Percentiles rank a stretch among this genome's conserved stretches.
Evolutionary conservation across 2,888 invertebrate genomes (phyloP).

Genomic region (Digitonthophagus gazella): DNA sequence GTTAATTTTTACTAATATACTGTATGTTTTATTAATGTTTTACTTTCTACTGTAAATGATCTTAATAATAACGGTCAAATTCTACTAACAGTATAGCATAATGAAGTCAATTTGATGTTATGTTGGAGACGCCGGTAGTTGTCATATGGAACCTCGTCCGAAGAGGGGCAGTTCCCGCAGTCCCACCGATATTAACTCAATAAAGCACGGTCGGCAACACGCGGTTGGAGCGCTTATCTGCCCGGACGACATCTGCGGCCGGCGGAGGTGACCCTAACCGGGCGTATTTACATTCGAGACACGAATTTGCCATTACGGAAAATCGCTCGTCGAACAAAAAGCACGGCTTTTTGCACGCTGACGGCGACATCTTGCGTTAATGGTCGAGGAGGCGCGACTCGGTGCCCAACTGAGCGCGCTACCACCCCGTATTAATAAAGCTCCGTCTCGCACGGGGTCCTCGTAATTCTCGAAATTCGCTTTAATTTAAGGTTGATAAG

Average conservation of each 20-base stretch:
- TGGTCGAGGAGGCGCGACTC: background rate
- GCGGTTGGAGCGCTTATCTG: background rate
- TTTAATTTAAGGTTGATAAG: slow-evolving; percentile 26
- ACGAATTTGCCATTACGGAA: slow-evolving; percentile 26
- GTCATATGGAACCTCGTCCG: background rate
- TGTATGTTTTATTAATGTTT: too few species aligned
- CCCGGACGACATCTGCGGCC: background rate
- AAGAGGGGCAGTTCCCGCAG: background rate
- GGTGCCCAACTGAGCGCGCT: background rate
- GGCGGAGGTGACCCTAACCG: background rate
- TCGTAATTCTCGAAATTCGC: slow-evolving; percentile 25
- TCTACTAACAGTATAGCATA: too few species aligned
- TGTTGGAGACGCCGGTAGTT: background rate
- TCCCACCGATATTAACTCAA: background rate
- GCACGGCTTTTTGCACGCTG: background rate
- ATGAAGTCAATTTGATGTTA: background rate
- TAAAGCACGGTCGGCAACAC: background rate
- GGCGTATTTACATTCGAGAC: slow-evolving; percentile 25
- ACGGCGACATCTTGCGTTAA: background rate
- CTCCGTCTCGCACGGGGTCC: slow-evolving; percentile 17
- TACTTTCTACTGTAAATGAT: too few species aligned
- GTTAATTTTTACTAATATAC: too few species aligned
- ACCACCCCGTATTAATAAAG: slow-evolving; percentile 21
- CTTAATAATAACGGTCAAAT: too few species aligned
- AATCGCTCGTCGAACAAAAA: slow-evolving; percentile 18